phyloP scores from a whole-genome alignment of 2,113 vertebrate species.

The Spea multiplicata region DNA sequence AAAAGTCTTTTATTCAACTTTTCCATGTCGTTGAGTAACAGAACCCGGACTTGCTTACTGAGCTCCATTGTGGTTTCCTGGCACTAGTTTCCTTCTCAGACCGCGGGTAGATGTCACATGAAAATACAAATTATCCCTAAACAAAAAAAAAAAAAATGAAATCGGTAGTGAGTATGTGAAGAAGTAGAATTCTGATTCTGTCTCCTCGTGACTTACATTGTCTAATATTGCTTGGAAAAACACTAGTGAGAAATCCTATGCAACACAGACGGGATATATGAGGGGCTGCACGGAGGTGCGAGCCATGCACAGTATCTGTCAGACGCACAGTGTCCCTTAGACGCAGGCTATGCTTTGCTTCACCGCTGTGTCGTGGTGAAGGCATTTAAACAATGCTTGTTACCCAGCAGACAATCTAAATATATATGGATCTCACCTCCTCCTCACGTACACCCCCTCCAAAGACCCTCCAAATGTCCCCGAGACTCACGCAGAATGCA shows the following conservation, averaged over 20 bases:
- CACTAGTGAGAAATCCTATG: background rate
- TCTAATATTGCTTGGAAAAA: background rate
- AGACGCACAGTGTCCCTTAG: conserved; percentile 1
- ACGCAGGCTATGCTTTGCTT: background rate
- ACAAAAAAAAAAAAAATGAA: conserved; percentile 50
- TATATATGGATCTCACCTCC: conserved; percentile 46
- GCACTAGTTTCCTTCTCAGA: conserved; percentile 55
- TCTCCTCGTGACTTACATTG: conserved; percentile 18
- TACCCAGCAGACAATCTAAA: conserved; percentile 43
- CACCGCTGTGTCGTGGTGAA: background rate
- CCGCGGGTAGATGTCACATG: conserved; percentile 44
- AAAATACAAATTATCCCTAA: conserved; percentile 51
- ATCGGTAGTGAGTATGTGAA: conserved; percentile 6
- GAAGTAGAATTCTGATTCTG: background rate
- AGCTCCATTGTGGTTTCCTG: conserved; percentile 62
- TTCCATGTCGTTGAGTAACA: conserved; percentile 82
- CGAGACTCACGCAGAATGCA: conserved; percentile 29
- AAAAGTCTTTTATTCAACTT: conserved; percentile 81
- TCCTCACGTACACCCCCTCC: conserved; percentile 28
- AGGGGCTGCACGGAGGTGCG: conserved; percentile 8
- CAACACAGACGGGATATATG: background rate
- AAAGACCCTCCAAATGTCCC: conserved; percentile 46
- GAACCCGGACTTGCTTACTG: conserved; percentile 70
- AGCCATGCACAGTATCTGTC: conserved; percentile 1
- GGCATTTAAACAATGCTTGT: conserved; percentile 33